These are phyloP conservation scores for Mactromeris polynyma DNA, from an alignment of 2,888 invertebrate species.

Conservation along the genomic window DNA sequence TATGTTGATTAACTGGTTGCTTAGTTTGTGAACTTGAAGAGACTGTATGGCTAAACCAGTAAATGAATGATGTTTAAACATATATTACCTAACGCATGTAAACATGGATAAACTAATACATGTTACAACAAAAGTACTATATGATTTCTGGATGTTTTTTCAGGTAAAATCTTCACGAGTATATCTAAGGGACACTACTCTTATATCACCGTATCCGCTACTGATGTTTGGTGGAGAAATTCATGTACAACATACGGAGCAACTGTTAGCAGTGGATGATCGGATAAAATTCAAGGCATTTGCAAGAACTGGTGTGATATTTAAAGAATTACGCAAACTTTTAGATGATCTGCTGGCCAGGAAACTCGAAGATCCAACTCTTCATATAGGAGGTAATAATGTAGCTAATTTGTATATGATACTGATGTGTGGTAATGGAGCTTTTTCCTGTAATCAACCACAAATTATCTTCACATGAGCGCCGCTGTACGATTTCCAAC, in stretches of 20 bases:
- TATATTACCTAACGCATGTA: too few relatives aligned
- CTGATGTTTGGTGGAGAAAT: constrained; percentile 94
- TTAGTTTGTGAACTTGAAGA: too few relatives aligned
- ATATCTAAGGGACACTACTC: constrained; percentile 93
- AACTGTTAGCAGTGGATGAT: constrained; percentile 87
- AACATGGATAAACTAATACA: too few relatives aligned
- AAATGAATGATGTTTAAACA: too few relatives aligned
- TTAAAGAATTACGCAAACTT: constrained; percentile 83
- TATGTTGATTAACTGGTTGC: too few relatives aligned
- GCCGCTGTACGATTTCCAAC: too few relatives aligned
- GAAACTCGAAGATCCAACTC: constrained; percentile 81
- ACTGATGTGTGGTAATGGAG: too few relatives aligned
- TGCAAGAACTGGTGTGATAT: constrained; percentile 85
- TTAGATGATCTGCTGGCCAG: constrained; percentile 81
- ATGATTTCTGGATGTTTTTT: neutral
- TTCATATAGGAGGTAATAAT: constrained; percentile 78
- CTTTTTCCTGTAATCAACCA: too few relatives aligned
- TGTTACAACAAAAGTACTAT: too few relatives aligned
- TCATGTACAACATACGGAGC: constrained; percentile 80
- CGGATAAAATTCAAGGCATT: constrained; percentile 87
- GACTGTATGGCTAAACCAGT: too few relatives aligned
- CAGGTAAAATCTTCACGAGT: constrained; percentile 87
- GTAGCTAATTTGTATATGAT: too few relatives aligned
- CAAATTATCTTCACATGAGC: too few relatives aligned
- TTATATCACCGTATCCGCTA: constrained; percentile 93